Percentiles rank a stretch among this genome's conserved stretches.
Conservation (phyloP, 1,140 invertebrate species). For the Palaemon carinicauda region DNA sequence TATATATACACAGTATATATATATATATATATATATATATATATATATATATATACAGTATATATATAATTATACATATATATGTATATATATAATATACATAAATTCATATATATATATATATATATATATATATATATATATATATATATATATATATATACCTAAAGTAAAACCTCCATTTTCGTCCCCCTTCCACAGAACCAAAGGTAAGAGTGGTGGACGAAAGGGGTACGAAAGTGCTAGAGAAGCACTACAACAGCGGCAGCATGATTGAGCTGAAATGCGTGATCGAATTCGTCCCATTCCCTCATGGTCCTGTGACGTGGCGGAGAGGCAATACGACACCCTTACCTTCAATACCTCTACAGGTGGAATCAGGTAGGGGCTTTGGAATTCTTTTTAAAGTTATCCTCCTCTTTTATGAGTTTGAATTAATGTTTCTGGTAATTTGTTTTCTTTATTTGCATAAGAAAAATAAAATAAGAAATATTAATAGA, state of each 20-base stretch:
- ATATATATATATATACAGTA: too few relatives aligned
- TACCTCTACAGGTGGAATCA: conserved; percentile 47
- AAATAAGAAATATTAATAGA: too few relatives aligned
- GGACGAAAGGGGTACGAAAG: conserved; percentile 7
- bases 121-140: background rate
- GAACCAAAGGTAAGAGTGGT: background rate
- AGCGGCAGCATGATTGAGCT: conserved; percentile 49
- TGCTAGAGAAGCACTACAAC: conserved; percentile 35
- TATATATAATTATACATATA: too few relatives aligned
- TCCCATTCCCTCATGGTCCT: conserved; percentile 33
- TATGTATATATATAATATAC: too few relatives aligned
- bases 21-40: too few relatives aligned
- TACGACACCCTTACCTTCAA: conserved; percentile 36
- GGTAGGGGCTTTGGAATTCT: too few relatives aligned
- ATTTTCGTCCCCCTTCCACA: too few relatives aligned
- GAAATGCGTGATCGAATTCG: conserved; percentile 30
- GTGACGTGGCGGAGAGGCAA: conserved; percentile 40
- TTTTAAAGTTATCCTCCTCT: too few relatives aligned
- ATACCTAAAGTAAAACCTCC: background rate
- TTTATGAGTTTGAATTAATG: too few relatives aligned
- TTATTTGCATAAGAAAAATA: too few relatives aligned
- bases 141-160: background rate
- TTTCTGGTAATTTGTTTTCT: too few relatives aligned
- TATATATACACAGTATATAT: too few relatives aligned
- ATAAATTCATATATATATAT: background rate